These are phyloP conservation scores for Pongo abelii DNA, from an alignment of 2,113 vertebrate genomes.

Conservation along the genomic window DNA sequence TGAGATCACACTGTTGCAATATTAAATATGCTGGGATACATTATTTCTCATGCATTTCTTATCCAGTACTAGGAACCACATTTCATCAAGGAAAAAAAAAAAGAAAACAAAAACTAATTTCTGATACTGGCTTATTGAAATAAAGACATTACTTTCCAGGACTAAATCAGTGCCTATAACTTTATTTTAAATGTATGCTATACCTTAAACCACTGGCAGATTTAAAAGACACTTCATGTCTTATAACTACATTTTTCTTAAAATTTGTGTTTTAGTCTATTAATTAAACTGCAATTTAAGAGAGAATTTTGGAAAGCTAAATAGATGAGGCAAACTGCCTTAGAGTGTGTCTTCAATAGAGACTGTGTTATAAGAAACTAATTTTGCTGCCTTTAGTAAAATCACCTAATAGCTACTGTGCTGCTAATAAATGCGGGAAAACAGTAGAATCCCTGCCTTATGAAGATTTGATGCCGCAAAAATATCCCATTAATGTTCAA, in stretches of 20 bases:
- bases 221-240: neutral
- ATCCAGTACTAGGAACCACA: neutral
- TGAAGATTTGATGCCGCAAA: neutral
- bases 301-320: neutral
- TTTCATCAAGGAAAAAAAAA: too few relatives aligned
- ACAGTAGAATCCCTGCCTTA: neutral
- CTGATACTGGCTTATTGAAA: neutral
- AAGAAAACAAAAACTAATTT: neutral
- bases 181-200: neutral
- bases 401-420: neutral
- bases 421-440: neutral
- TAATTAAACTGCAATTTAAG: slow-evolving; percentile 7
- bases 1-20: neutral
- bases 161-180: neutral
- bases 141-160: neutral
- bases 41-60: fast-evolving
- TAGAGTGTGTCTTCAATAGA: neutral
- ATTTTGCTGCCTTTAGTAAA: neutral
- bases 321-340: neutral
- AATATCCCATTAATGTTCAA: neutral
- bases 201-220: neutral
- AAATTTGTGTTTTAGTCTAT: neutral
- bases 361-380: neutral
- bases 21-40: fast-evolving
- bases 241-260: neutral